These are phyloP conservation scores for Salvelinus fontinalis DNA, from an alignment of 2,113 vertebrate genomes.

Conservation along the genomic window DNA sequence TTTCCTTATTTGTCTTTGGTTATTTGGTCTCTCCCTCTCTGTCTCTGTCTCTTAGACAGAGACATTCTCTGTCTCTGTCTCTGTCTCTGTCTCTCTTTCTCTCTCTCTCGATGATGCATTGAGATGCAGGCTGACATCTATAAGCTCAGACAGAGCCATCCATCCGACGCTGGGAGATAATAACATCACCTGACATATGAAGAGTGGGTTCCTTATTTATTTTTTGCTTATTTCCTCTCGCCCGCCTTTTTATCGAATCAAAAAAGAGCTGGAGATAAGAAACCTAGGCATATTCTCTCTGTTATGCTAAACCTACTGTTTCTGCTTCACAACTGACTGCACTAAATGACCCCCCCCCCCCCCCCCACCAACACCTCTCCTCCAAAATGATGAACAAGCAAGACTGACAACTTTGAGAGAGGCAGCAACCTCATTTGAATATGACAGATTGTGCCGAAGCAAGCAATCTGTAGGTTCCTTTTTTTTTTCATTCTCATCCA, in stretches of 20 bases:
- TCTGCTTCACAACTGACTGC: conserved; percentile 2
- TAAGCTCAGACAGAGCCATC: background rate
- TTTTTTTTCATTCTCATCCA: background rate
- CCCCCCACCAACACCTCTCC: background rate
- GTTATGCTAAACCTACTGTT: background rate
- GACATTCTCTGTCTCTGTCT: too few species aligned
- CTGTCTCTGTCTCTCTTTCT: background rate
- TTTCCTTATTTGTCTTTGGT: too few species aligned
- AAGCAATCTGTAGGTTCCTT: background rate
- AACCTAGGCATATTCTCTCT: background rate
- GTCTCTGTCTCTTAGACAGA: too few species aligned
- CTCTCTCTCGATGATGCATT: background rate
- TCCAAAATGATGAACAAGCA: conserved; percentile 1
- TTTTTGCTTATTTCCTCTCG: background rate
- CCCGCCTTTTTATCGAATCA: background rate
- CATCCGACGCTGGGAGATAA: background rate
- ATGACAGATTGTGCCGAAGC: background rate
- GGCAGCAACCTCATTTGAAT: background rate
- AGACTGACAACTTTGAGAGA: background rate
- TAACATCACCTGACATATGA: background rate
- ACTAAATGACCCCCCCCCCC: background rate
- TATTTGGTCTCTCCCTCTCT: too few species aligned
- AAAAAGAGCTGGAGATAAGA: background rate
- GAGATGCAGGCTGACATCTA: background rate
- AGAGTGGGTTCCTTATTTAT: background rate